Evolutionary conservation across 2,888 invertebrate species (phyloP), one percentile per base, ranked within the genome.

Genomic region (Dolichopus griseipennis): DNA sequence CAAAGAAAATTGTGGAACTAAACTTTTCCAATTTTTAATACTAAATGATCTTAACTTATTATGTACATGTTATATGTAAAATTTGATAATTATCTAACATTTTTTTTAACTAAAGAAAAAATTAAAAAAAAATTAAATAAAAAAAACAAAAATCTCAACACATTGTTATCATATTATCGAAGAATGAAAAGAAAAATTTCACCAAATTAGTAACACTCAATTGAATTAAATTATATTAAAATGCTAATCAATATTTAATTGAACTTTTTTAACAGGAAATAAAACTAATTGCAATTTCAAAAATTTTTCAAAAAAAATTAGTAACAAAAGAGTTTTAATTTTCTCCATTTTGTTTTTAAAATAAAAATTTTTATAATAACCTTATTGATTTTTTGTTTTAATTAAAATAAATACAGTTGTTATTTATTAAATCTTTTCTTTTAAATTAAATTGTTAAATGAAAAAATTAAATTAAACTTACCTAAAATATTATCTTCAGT

Each of bases 171-270:
- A 18, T 52, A 12, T 2, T 18, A 12, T 9, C 6, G 52, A 7
- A 10, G 8, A 37, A 10, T 7, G 8, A 12, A 12, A 37, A 37
- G 8, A 37, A 52, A 52, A 52, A 52, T 52, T 52, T 52, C 52
- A 52, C 52, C 52, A 52, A 52, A 52, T 52, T 52, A 52, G 52
- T 52, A 52, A 52, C 52, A 52, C 18, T 52, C 52, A 52, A 52
- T 52, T 52, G 18, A 18, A 52, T 27, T 27, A 2, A 27, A 27
- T 27, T 52, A 43, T 52, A n/a, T 52, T n/a, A n/a, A 52, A 52
- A 52, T 12, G 37, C 6, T 37, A 37, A 37, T 52, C 15, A 52
- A 52, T 52, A 12, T 52, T 18, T 18, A 18, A 52, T 18, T 12
- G 6, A 52, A 37, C 8, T 7, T 27, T 27, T 2, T 27, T 27